phyloP scores from a whole-genome alignment of 2,888 invertebrate species.

The Piscicola geometra region DNA sequence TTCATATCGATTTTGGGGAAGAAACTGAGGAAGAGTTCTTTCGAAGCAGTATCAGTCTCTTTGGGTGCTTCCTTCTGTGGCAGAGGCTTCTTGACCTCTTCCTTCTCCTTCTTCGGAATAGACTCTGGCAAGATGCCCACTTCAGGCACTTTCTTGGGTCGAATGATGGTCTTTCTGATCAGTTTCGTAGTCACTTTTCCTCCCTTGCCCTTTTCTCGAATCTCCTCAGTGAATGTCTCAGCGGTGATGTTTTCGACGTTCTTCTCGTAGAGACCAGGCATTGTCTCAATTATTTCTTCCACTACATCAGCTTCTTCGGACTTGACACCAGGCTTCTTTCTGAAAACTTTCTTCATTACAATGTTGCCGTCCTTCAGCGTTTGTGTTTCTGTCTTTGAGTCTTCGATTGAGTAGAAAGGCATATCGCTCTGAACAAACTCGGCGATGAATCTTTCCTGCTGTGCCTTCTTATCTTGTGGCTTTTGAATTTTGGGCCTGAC shows the following conservation, averaged over 20 bases:
- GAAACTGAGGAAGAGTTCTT: neutral
- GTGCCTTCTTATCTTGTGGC: neutral
- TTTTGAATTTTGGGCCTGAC: neutral
- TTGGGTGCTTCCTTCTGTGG: neutral
- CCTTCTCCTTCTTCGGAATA: neutral
- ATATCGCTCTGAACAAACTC: neutral
- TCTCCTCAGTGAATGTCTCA: neutral
- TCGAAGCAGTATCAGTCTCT: neutral
- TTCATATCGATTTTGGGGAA: neutral
- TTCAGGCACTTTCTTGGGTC: neutral
- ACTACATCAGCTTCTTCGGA: neutral
- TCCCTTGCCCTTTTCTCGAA: neutral
- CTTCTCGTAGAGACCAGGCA: neutral
- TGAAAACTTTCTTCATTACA: neutral
- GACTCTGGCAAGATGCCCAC: neutral
- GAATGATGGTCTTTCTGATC: neutral
- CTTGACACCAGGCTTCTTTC: neutral
- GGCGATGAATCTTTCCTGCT: neutral
- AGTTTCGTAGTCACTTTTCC: neutral
- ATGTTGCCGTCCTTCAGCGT: neutral
- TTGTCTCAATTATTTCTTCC: neutral
- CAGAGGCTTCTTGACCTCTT: neutral
- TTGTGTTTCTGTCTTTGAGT: neutral
- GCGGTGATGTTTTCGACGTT: neutral
- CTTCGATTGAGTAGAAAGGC: neutral